A percentile compares a stretch with the other conserved stretches of the same genome.
These are phyloP conservation scores for Drosophila emarginata DNA, from an alignment of 2,888 invertebrate genomes.

Conservation along the genomic window DNA sequence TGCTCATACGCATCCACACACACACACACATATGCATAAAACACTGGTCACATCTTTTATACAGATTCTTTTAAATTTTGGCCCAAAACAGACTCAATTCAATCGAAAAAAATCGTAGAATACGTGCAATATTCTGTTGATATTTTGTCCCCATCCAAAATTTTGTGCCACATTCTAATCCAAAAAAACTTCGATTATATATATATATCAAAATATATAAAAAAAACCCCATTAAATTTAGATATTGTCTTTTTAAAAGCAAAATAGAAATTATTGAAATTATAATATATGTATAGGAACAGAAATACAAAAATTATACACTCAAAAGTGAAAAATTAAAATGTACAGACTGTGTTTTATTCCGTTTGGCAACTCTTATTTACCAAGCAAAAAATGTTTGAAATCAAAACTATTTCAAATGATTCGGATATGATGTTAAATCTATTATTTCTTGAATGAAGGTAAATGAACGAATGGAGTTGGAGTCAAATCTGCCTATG, in stretches of 20 bases:
- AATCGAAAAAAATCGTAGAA: neutral
- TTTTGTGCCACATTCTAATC: neutral
- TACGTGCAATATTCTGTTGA: neutral
- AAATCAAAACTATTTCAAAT: too few relatives aligned
- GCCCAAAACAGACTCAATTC: neutral
- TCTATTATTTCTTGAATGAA: too few relatives aligned
- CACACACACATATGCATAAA: neutral
- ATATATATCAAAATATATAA: neutral
- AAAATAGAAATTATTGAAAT: slow-evolving; percentile 4
- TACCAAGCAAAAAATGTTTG: too few relatives aligned
- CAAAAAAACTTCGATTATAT: neutral
- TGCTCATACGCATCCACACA: neutral
- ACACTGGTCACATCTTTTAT: neutral
- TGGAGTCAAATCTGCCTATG: too few relatives aligned
- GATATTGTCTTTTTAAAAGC: slow-evolving; percentile 5
- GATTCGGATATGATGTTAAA: too few relatives aligned
- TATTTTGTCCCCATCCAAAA: neutral
- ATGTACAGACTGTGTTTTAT: neutral
- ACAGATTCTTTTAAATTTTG: neutral
- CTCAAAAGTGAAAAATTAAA: neutral
- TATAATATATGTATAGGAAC: neutral
- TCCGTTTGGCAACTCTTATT: neutral
- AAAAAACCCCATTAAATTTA: neutral
- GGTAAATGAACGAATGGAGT: too few relatives aligned
- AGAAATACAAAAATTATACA: neutral